Percentiles rank a stretch among this genome's conserved stretches.
phyloP scores from a whole-genome alignment of 1,140 invertebrate genomes.

The Physella acuta region DNA sequence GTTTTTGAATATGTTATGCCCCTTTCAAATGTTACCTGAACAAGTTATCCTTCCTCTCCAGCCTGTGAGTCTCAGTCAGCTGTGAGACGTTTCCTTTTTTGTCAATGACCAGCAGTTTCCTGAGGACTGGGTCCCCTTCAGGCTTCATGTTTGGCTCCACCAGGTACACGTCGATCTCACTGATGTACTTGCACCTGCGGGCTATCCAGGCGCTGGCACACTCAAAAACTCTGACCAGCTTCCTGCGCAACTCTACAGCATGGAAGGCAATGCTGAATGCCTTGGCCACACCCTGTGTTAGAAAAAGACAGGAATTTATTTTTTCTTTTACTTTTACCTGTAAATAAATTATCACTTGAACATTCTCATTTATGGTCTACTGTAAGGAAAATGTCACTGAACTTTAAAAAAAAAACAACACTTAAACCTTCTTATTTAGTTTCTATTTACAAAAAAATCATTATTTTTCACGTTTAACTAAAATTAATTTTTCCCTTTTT shows the following conservation, averaged over 20 bases:
- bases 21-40: constrained; percentile 59
- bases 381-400: too few species aligned
- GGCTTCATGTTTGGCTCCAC: constrained; percentile 50
- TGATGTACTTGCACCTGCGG: constrained; percentile 49
- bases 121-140: constrained; percentile 47
- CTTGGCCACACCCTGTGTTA: constrained; percentile 53
- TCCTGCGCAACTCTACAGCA: constrained; percentile 52
- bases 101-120: constrained; percentile 55
- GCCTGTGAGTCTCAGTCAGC: constrained; percentile 37
- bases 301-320: too few species aligned
- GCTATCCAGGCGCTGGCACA: constrained; percentile 58
- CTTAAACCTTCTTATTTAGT: too few species aligned
- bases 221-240: constrained; percentile 54
- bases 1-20: too few species aligned
- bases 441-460: too few species aligned
- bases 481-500: too few species aligned
- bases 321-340: too few species aligned
- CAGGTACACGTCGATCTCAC: constrained; percentile 54
- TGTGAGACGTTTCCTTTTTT: constrained; percentile 41
- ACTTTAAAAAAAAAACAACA: too few species aligned
- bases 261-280: constrained; percentile 59
- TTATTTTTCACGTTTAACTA: too few species aligned
- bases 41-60: constrained; percentile 58
- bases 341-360: too few species aligned
- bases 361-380: too few species aligned